A percentile compares a stretch with the other conserved stretches of the same genome.
phyloP scores from a whole-genome alignment of 2,797 vertebrate species.

The Ispidina picta region DNA sequence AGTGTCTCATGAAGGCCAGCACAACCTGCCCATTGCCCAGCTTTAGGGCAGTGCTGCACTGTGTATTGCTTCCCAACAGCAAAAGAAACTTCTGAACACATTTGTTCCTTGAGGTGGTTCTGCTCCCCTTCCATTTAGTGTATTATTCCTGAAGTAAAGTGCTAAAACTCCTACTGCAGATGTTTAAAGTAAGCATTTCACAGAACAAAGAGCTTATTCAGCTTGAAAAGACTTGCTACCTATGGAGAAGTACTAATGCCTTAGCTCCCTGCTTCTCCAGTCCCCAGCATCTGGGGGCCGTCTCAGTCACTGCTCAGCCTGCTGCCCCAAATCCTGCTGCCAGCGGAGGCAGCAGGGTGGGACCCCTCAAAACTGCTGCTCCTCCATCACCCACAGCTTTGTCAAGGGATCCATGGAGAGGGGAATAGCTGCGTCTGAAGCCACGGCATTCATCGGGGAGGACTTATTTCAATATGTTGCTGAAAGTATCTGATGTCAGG shows the following conservation, averaged over 20 bases:
- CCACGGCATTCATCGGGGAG: conserved; percentile 66
- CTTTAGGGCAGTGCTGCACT: not conserved
- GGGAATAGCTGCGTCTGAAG: conserved; percentile 31
- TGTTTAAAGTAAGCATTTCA: conserved; percentile 32
- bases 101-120: not conserved
- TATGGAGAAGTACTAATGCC: not conserved
- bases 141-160: not conserved
- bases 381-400: conserved; percentile 58
- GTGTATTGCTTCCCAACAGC: not conserved
- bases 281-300: not conserved
- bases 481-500: conserved; percentile 75
- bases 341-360: conserved; percentile 7
- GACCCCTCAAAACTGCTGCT: conserved; percentile 58
- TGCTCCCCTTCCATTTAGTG: not conserved
- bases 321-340: conserved; percentile 4
- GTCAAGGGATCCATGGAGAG: conserved; percentile 55
- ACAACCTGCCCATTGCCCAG: not conserved
- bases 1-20: not conserved
- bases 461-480: conserved; percentile 78
- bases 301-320: not conserved
- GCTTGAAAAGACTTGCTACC: conserved; percentile 4
- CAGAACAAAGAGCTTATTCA: conserved; percentile 68
- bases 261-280: not conserved
- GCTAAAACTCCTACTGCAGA: not conserved
- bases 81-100: rapidly evolving